These are phyloP conservation scores for Lymantria dispar DNA, from an alignment of 2,888 invertebrate genomes.

Conservation along the genomic window DNA sequence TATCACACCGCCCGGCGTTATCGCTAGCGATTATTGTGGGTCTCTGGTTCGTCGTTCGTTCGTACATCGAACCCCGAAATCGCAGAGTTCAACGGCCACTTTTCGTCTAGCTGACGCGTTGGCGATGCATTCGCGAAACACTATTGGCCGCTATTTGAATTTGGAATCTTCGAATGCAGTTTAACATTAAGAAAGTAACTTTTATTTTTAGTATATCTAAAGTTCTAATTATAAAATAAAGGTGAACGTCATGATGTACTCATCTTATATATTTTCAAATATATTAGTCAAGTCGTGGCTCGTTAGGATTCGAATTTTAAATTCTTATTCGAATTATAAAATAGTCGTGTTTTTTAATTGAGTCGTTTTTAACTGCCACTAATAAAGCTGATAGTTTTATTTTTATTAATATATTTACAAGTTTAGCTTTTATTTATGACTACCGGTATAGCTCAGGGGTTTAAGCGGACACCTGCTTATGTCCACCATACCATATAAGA, in stretches of 20 bases:
- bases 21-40: constrained; percentile 33
- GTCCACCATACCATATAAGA: too few relatives aligned
- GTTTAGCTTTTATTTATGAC: not conserved
- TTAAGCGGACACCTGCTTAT: not conserved
- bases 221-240: not conserved
- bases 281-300: not conserved
- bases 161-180: constrained; percentile 6
- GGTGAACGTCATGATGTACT: not conserved
- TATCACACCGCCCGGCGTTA: constrained; percentile 32
- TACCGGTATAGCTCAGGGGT: not conserved
- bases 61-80: constrained; percentile 49
- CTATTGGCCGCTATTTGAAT: constrained; percentile 24
- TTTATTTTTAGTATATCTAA: not conserved
- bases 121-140: constrained; percentile 32
- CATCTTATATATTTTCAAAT: not conserved
- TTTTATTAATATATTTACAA: not conserved
- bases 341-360: not conserved
- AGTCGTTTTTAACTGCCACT: not conserved
- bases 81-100: constrained; percentile 40
- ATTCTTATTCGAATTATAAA: not conserved
- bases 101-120: constrained; percentile 39
- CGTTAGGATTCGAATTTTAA: not conserved
- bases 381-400: not conserved
- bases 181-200: constrained; percentile 5
- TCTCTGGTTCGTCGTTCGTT: constrained; percentile 38